Evolutionary conservation across 2,888 invertebrate species (phyloP).

Genomic region (Helleia helle): DNA sequence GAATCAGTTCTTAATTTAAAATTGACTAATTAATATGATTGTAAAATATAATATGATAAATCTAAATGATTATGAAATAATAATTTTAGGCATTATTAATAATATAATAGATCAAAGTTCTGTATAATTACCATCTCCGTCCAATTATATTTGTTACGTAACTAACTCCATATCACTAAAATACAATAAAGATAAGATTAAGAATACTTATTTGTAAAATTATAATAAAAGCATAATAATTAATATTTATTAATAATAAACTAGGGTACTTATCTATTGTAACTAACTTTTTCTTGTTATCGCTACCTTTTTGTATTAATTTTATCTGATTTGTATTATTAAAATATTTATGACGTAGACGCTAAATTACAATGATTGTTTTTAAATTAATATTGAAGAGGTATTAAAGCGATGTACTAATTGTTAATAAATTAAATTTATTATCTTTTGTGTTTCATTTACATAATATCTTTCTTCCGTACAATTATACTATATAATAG

Average conservation of each 20-base stretch:
- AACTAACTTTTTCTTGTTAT: constrained; percentile 66
- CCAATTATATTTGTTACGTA: background rate
- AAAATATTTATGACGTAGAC: constrained; percentile 16
- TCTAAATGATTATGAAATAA: too few species aligned
- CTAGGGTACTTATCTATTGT: constrained; percentile 36
- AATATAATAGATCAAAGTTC: too few species aligned
- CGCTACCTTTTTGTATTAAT: constrained; percentile 27
- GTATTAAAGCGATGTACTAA: constrained; percentile 41
- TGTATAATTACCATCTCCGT: constrained; percentile 3
- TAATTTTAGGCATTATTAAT: too few species aligned
- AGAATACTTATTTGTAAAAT: constrained; percentile 2
- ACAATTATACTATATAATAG: too few species aligned
- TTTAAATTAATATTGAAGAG: constrained; percentile 1
- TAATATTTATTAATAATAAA: constrained; percentile 12
- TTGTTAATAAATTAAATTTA: constrained; percentile 71
- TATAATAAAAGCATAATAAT: constrained; percentile 12
- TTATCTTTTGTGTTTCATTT: constrained; percentile 36
- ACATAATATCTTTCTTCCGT: too few species aligned
- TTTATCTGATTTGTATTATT: constrained; percentile 16
- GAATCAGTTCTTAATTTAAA: too few species aligned
- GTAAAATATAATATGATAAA: too few species aligned
- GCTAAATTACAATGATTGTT: background rate
- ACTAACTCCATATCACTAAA: background rate
- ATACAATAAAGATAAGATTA: background rate
- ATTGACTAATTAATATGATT: too few species aligned